Evolutionary conservation across 92 coral and sea anemone genomes (phyloP).

Genomic region (Zoanthus sansibaricus): DNA sequence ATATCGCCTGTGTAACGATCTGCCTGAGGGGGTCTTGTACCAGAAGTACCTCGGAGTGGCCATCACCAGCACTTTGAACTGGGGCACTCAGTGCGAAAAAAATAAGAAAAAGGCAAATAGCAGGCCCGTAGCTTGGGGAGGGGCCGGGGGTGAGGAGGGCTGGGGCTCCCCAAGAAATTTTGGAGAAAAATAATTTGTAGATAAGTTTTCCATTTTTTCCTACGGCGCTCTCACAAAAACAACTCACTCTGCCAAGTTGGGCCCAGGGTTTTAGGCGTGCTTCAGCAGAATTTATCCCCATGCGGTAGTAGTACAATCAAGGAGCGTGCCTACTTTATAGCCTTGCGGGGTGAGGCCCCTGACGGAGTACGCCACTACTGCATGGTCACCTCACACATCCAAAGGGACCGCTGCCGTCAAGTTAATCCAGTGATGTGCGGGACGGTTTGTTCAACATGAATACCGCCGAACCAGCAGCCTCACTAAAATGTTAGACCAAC

Average conservation of each 20-base stretch:
- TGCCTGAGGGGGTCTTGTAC: neutral
- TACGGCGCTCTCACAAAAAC: too few relatives aligned
- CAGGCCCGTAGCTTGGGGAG: too few relatives aligned
- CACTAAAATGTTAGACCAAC: neutral
- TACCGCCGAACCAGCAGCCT: neutral
- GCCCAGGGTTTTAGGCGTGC: neutral
- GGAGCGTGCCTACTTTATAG: conserved; percentile 28
- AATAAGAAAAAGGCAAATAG: neutral
- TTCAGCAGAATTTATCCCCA: neutral
- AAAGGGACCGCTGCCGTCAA: neutral
- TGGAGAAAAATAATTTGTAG: too few relatives aligned
- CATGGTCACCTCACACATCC: neutral
- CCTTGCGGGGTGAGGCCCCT: neutral
- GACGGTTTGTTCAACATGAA: neutral
- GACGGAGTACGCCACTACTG: neutral
- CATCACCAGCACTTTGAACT: conserved; percentile 4
- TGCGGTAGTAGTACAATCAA: conserved; percentile 5
- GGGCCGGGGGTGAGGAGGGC: too few relatives aligned
- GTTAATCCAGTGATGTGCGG: conserved; percentile 3
- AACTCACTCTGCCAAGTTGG: too few relatives aligned
- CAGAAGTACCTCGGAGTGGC: neutral
- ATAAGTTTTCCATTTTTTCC: too few relatives aligned
- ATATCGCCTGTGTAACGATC: neutral
- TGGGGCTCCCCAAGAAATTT: too few relatives aligned
- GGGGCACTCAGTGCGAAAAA: neutral